Base-by-base conservation (phyloP, 2,113 vertebrate genomes). In the Odobenus rosmarus region DNA sequence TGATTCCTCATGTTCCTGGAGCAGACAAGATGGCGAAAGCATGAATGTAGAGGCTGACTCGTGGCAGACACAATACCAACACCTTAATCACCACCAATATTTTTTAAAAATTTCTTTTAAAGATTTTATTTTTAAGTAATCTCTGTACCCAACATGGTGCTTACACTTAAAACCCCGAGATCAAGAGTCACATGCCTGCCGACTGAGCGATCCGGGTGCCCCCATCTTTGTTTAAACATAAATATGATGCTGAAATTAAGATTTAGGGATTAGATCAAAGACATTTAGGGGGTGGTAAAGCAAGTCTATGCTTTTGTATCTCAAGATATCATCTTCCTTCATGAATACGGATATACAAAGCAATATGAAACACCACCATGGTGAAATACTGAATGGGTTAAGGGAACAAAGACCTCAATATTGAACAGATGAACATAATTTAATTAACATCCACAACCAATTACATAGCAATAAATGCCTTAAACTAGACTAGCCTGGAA, bases 1-100 rank as follows among this genome's bases (percentile, higher is more conserved):
- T 84, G 36, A 28, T 98, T 98, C 42, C 57, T 88, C 87, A 76
- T 95, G 36, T 61, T 90, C 82, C 13, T n/a, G 26, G 18, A 46
- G 6, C 3, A 31, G 23, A 69, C 19, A 79, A 49, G 71, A 61
- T 19, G 23, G 0, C 1, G 21, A 71, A 76, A 69, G 21, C 9
- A 4, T 33, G 39, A 69, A 33, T 36, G 16, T 64, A 3, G 16
- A 86, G 21, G 4, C 16, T 69, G 31, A 39, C 26, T 51, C 62
- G 6, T 33, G 59, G 57, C 12, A 76, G 51, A 90, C 19, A 12
- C 6, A 81, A 33, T 26, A 46, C 0, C 2, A 28, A 14, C 42
- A 26, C 3, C 62, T 3, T 69, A 23, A 72, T 49, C 8, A 7
- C 11, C 9, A 51, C 5, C 18, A 24, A 1, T 2, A 26, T 31